These are phyloP conservation scores for Rhadinocentrus ornatus DNA, from an alignment of 2,797 vertebrate genomes.

Conservation along the genomic window DNA sequence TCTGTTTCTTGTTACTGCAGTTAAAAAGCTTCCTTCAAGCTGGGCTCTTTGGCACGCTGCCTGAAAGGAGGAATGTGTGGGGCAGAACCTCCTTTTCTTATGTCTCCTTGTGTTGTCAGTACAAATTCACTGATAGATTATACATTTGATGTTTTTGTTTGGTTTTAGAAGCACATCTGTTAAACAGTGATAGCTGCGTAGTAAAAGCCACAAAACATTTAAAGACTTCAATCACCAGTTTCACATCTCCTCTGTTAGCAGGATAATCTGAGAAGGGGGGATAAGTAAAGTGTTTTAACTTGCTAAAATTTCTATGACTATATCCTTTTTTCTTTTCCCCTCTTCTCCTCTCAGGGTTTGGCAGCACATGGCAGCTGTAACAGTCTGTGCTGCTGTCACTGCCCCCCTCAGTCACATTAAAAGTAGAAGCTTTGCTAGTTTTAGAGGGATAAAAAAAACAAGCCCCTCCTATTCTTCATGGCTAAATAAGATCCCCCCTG, in stretches of 20 bases:
- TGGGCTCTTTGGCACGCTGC: slow-evolving; percentile 72
- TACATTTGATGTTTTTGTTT: background rate
- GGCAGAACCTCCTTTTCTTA: slow-evolving; percentile 54
- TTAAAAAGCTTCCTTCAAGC: slow-evolving; percentile 81
- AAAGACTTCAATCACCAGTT: slow-evolving; percentile 10
- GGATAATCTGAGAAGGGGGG: slow-evolving; percentile 75
- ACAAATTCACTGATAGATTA: slow-evolving; percentile 29
- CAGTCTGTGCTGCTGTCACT: slow-evolving; percentile 80
- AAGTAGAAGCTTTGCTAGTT: slow-evolving; percentile 66
- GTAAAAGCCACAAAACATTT: background rate
- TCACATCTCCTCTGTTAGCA: slow-evolving; percentile 46
- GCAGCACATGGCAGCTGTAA: slow-evolving; percentile 82
- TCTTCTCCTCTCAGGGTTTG: slow-evolving; percentile 85
- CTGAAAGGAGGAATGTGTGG: slow-evolving; percentile 64
- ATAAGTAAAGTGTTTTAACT: slow-evolving; percentile 74
- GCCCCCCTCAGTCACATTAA: slow-evolving; percentile 73
- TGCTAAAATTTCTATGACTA: slow-evolving; percentile 76
- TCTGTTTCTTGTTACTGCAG: slow-evolving; percentile 99
- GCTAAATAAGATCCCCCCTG: slow-evolving; percentile 65
- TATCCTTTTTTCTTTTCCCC: slow-evolving; percentile 81
- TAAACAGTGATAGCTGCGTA: slow-evolving; percentile 11
- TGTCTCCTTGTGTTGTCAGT: slow-evolving; percentile 59
- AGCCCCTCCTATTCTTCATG: slow-evolving; percentile 52
- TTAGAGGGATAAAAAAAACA: slow-evolving; percentile 49
- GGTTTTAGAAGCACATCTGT: slow-evolving; percentile 37